Evolutionary conservation across 2,888 invertebrate species (phyloP), one percentile per base, ranked within the genome.

Genomic region (Drosophila eohydei): DNA sequence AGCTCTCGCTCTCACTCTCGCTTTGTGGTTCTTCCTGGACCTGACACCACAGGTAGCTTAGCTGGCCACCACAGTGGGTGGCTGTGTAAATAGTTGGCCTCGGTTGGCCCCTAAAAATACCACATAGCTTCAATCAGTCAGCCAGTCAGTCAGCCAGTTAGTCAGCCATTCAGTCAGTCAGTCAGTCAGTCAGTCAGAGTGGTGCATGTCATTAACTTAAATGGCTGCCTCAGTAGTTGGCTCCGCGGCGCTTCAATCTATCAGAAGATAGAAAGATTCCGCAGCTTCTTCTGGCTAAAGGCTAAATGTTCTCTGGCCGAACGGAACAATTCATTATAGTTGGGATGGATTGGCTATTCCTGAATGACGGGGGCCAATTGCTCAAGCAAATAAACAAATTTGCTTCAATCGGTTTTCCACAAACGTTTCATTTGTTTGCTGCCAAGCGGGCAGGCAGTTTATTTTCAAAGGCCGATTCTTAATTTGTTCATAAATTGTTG

Each of bases 11-110:
- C 14, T 28, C 38, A 21, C 16, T 52, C 14, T 48, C 32, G 11
- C 11, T 41, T 16, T 30, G 16, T 51, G 21, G 40, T 12, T 9
- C 38, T 57, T 32, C 40, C 48, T 51, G 41, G 50, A 43, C 30
- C 36, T 62, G 77, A 70, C 90, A 70, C 90, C 82, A 74, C 90
- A 83, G 90, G 91, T 90, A 91, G 78, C 78, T 81, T 38, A 56
- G 67, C 67, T 58, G 72, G 62, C 88, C 80, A 81, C 89, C 90
- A 55, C 90, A 90, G 90, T 90, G 90, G 90, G 86, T 90, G 90
- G 87, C 89, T 83, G 74, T 77, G 87, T 86, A 86, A 86, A 90
- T 86, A 86, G 72, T 90, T 90, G 83, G 86, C 88, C 90, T 83
- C 74, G 75, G 65, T 30, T 75, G 86, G 89, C 90, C 90, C 77